Base-by-base conservation (phyloP, 2,113 vertebrate genomes). In the Okapia johnstoni region DNA sequence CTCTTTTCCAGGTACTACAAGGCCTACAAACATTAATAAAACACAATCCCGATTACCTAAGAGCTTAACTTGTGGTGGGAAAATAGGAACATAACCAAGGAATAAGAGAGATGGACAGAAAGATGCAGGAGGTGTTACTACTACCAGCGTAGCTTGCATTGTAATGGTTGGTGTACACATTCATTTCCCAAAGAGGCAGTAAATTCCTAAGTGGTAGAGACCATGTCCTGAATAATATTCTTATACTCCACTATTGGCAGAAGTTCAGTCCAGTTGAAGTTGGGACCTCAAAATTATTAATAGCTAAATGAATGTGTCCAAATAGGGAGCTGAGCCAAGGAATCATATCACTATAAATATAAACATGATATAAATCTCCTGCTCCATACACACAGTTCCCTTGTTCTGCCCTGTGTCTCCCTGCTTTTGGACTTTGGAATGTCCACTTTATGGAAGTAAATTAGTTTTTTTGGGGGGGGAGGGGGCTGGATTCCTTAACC, bases 301-400 rank as follows among this genome's bases (percentile, higher is more conserved):
- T 43, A 96, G 93, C 94, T 80, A 96, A 36, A 92, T 2, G 43
- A 96, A 96, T 84, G n/a, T 46, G 3, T 17, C 87, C 57, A 94
- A 96, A 94, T 80, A 93, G 57, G 81, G 96, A 94, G 93, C 15
- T 94, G n/a, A 36, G 30, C n/a, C 87, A 85, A 88, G 46, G 63
- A 92, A 33, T 33, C 46, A 5, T 57, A 97, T 91, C 91, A 83
- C 54, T 96, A 25, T 16, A 77, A 70, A 95, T 89, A 90, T 87
- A 95, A 97, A 96, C 80, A 97, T 66, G 90, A 43, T 36, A 88
- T 92, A 96, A 96, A 97, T 98, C 66, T 95, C 23, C 87, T 36
- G 36, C 58, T 55, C 28, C 30, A 23, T 93, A 70, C 66, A 52
- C 83, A 63, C 1, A 48, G 33, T 85, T 91, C 25, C 3, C 33